Conservation (phyloP, 2,113 vertebrate species). For the Barnardius zonarius region DNA sequence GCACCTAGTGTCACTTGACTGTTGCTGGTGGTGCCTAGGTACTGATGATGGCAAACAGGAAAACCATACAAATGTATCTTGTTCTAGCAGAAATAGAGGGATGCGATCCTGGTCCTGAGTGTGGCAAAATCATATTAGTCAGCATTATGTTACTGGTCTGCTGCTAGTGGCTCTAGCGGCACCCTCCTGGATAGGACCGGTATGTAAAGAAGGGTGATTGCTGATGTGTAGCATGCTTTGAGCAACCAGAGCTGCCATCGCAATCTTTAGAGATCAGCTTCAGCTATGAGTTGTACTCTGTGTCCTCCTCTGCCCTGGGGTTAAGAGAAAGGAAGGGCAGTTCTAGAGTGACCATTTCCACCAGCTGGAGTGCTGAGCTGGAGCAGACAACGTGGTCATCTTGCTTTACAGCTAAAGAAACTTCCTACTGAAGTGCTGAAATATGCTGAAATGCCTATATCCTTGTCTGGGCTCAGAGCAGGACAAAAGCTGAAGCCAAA, state of each 20-base stretch:
- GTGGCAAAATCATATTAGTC: background rate
- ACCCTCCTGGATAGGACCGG: background rate
- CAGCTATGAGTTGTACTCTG: background rate
- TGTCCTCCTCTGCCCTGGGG: background rate
- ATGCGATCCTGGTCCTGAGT: background rate
- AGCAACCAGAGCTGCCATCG: background rate
- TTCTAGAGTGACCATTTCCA: background rate
- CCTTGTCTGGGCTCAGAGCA: background rate
- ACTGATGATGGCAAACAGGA: background rate
- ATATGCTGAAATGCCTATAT: background rate
- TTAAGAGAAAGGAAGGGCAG: background rate
- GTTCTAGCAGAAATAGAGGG: background rate
- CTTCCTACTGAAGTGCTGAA: background rate
- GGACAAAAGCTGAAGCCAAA: background rate
- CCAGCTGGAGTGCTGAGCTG: background rate
- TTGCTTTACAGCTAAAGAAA: background rate
- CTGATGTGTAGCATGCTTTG: background rate
- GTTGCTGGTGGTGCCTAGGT: background rate
- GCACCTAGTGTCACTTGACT: fast-evolving
- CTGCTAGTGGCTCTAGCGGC: background rate
- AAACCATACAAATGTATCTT: background rate
- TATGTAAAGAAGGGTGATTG: background rate
- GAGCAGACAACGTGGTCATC: background rate
- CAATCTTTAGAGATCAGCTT: background rate
- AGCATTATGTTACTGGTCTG: fast-evolving